phyloP scores from a whole-genome alignment of 2,113 vertebrate genomes.

The Nanorana parkeri region DNA sequence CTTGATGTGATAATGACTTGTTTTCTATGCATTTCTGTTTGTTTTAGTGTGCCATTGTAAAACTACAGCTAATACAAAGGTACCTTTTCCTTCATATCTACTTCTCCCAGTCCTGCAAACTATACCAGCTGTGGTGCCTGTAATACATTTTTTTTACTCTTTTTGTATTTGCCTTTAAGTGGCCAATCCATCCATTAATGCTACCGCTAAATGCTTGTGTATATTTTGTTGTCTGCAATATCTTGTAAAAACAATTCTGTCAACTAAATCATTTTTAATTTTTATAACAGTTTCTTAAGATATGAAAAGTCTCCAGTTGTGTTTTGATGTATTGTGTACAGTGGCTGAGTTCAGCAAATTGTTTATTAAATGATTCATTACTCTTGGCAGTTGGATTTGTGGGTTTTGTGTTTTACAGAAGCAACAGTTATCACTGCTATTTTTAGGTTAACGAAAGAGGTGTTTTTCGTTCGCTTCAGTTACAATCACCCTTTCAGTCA shows the following conservation, averaged over 20 bases:
- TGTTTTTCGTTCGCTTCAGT: too few species aligned
- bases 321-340: constrained; percentile 43
- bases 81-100: neutral
- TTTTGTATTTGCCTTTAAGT: neutral
- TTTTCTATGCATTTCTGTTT: neutral
- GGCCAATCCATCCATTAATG: neutral
- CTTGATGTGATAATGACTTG: neutral
- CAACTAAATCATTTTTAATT: neutral
- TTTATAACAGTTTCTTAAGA: constrained; percentile 28
- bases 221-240: constrained; percentile 3
- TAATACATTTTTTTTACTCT: neutral
- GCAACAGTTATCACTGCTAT: neutral
- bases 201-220: neutral
- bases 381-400: constrained; percentile 29
- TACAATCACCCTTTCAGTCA: too few species aligned
- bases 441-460: too few species aligned
- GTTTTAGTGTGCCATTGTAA: neutral
- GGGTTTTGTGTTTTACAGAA: constrained; percentile 28
- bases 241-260: constrained; percentile 8
- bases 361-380: constrained; percentile 34
- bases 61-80: neutral
- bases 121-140: neutral
- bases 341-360: constrained; percentile 11
- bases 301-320: constrained; percentile 35
- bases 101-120: constrained; percentile 20